phyloP scores from a whole-genome alignment of 92 coral and sea anemone species.

The Zoanthus solanderi region DNA sequence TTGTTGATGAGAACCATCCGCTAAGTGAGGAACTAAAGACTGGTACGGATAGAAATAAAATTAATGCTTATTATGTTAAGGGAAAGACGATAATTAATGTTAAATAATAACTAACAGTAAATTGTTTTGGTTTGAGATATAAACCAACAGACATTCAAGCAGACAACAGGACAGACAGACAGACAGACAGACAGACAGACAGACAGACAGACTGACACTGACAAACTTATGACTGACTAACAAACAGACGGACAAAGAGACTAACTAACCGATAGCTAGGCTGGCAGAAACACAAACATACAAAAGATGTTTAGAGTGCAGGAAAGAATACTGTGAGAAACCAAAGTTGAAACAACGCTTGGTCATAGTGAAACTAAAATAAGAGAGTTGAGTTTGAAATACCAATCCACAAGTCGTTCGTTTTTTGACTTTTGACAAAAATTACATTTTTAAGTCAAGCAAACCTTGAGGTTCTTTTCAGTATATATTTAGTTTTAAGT shows the following conservation, averaged over 20 bases:
- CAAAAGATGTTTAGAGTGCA: no score
- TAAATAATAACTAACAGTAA: not conserved
- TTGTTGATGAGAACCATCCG: constrained; percentile 66
- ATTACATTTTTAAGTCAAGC: no score
- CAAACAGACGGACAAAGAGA: not conserved
- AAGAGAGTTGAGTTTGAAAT: no score
- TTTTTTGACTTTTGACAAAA: no score
- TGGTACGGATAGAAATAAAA: not conserved
- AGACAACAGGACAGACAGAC: not conserved
- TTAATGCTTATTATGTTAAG: not conserved
- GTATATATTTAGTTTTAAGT: no score
- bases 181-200: not conserved
- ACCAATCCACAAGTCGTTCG: no score
- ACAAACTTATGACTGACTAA: not conserved
- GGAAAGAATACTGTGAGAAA: not conserved
- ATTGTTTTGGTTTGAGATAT: not conserved
- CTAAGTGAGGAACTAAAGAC: constrained; percentile 31
- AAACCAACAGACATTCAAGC: not conserved
- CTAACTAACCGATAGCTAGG: no score
- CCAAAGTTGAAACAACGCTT: no score
- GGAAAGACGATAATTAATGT: not conserved
- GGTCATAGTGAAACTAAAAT: no score
- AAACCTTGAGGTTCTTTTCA: no score
- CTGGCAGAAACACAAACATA: no score
- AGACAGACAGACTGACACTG: not conserved